Evolutionary conservation across 2,888 invertebrate species (phyloP).

Genomic region (Coelopa pilipes): DNA sequence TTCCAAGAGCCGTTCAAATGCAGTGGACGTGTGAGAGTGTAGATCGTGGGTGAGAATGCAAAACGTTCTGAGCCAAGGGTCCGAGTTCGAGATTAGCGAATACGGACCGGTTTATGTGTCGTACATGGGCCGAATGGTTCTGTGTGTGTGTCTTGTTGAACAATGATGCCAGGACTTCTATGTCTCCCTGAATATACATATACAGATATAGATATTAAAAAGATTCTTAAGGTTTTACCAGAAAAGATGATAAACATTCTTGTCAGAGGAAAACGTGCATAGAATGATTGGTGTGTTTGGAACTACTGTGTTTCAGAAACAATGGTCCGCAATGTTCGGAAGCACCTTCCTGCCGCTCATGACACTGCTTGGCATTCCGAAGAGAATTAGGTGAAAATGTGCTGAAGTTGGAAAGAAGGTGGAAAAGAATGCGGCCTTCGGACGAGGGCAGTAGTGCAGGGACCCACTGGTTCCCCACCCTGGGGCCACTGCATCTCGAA

Average conservation of each 20-base stretch:
- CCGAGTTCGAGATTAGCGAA: neutral
- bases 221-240: neutral
- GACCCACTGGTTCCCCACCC: no score
- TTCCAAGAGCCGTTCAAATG: neutral
- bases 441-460: no score
- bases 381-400: neutral
- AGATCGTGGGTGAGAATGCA: neutral
- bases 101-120: neutral
- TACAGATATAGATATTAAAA: neutral
- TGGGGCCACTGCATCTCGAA: no score
- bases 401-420: neutral
- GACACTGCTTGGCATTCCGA: neutral
- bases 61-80: neutral
- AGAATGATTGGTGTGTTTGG: no score
- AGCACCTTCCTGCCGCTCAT: neutral
- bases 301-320: no score
- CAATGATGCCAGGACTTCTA: slow-evolving; percentile 25
- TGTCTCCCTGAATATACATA: slow-evolving; percentile 43
- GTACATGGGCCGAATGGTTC: neutral
- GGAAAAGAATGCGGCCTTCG: no score
- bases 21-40: slow-evolving; percentile 16
- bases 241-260: slow-evolving; percentile 59
- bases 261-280: neutral
- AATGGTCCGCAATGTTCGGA: neutral
- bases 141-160: neutral